Evolutionary conservation across 2,113 vertebrate species (phyloP).

Genomic region (Struthidea cinerea): DNA sequence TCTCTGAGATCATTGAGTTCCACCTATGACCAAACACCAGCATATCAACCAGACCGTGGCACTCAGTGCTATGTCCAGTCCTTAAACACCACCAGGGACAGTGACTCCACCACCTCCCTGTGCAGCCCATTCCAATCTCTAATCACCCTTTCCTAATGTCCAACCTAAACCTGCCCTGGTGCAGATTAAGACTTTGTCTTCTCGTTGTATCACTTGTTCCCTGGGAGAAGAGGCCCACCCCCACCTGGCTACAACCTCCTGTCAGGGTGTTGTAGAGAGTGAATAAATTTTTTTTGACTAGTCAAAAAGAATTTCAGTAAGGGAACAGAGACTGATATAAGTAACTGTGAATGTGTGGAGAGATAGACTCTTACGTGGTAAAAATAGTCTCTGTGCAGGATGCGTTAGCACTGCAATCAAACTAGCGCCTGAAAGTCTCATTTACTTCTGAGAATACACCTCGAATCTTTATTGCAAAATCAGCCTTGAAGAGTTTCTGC

Average conservation of each 20-base stretch:
- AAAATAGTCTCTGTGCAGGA: neutral
- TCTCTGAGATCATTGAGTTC: neutral
- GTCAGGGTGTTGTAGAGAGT: neutral
- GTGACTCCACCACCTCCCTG: neutral
- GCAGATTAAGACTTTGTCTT: neutral
- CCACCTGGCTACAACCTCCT: neutral
- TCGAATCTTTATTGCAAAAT: neutral
- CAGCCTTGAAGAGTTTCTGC: too few species aligned
- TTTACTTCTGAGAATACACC: neutral
- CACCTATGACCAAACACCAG: too few species aligned
- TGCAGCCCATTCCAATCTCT: neutral
- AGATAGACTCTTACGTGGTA: neutral
- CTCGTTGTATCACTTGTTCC: neutral
- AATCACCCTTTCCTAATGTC: neutral
- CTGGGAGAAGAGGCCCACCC: neutral
- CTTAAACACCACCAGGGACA: neutral
- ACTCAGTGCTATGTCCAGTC: neutral
- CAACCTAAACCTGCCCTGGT: neutral
- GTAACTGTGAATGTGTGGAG: neutral
- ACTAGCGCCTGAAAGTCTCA: too few species aligned
- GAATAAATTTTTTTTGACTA: neutral
- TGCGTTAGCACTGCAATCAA: fast-evolving
- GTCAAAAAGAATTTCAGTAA: neutral
- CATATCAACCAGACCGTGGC: fast-evolving
- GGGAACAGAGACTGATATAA: neutral